These are phyloP conservation scores for Heliocidaris tuberculata DNA, from an alignment of 35 echinoderm and acorn worm genomes.

Conservation along the genomic window DNA sequence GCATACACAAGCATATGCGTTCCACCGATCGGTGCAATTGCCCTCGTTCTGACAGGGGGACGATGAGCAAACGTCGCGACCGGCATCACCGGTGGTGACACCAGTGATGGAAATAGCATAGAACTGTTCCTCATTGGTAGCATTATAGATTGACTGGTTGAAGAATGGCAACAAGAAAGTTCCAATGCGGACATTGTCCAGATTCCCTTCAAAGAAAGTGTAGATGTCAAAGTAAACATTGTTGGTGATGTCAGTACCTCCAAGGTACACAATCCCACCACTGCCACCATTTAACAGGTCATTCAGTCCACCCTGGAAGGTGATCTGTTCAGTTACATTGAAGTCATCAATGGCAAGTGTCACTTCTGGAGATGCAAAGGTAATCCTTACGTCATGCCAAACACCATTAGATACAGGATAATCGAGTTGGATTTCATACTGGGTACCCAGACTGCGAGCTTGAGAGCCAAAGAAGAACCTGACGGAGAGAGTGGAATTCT, in stretches of 20 bases:
- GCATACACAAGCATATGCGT: constrained; percentile 62
- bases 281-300: constrained; percentile 39
- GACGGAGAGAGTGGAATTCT: not conserved
- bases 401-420: constrained; percentile 63
- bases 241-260: constrained; percentile 48
- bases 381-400: constrained; percentile 72
- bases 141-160: constrained; percentile 49
- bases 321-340: not conserved
- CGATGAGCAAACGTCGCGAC: constrained; percentile 51
- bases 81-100: constrained; percentile 39
- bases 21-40: constrained; percentile 65
- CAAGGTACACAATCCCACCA: constrained; percentile 56
- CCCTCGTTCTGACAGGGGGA: constrained; percentile 57
- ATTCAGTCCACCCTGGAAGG: not conserved
- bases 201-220: constrained; percentile 61
- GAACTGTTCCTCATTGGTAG: constrained; percentile 71
- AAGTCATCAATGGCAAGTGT: constrained; percentile 45
- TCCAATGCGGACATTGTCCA: constrained; percentile 82
- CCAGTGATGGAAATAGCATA: constrained; percentile 1
- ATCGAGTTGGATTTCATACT: not conserved
- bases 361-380: constrained; percentile 24
- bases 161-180: constrained; percentile 74
- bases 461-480: constrained; percentile 38
- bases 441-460: not conserved
- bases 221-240: constrained; percentile 39